Percentiles rank a stretch among this genome's conserved stretches.
These are phyloP conservation scores for Miltochrista miniata DNA, from an alignment of 2,888 invertebrate genomes.

Conservation along the genomic window DNA sequence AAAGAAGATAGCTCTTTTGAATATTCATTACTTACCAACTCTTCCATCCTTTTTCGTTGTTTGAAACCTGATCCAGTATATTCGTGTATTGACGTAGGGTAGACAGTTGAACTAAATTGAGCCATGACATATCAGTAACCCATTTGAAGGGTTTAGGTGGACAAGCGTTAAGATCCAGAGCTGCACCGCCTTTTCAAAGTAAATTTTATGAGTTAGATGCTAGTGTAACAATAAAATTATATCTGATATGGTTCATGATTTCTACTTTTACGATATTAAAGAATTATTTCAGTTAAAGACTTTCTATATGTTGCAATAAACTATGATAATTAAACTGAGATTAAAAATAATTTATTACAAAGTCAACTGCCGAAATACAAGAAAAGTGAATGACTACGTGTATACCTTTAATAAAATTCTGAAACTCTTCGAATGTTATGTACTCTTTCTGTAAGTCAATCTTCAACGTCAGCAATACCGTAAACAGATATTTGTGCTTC, in stretches of 20 bases:
- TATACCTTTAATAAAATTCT: slow-evolving; percentile 90
- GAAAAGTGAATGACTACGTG: too few species aligned
- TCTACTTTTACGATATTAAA: too few species aligned
- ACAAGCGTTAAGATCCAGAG: slow-evolving; percentile 92
- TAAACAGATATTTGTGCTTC: slow-evolving; percentile 92
- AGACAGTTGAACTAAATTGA: slow-evolving; percentile 92
- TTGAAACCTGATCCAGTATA: slow-evolving; percentile 85
- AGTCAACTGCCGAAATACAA: too few species aligned
- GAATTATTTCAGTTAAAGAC: not conserved
- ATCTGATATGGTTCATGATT: too few species aligned
- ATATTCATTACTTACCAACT: slow-evolving; percentile 70
- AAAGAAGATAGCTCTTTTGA: too few species aligned
- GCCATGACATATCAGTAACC: slow-evolving; percentile 94
- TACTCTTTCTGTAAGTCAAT: slow-evolving; percentile 90
- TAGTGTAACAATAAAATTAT: too few species aligned
- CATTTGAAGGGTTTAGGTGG: slow-evolving; percentile 91
- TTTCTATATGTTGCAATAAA: not conserved
- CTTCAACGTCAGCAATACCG: slow-evolving; percentile 90
- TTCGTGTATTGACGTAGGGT: slow-evolving; percentile 86
- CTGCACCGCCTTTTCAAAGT: slow-evolving; percentile 87
- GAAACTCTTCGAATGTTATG: slow-evolving; percentile 91
- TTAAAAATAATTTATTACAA: not conserved
- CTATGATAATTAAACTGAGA: not conserved
- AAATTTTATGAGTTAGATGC: too few species aligned
- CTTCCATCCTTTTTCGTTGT: slow-evolving; percentile 88